Evolutionary conservation across 2,888 invertebrate genomes (phyloP).

Genomic region (Odontocolon sp.): DNA sequence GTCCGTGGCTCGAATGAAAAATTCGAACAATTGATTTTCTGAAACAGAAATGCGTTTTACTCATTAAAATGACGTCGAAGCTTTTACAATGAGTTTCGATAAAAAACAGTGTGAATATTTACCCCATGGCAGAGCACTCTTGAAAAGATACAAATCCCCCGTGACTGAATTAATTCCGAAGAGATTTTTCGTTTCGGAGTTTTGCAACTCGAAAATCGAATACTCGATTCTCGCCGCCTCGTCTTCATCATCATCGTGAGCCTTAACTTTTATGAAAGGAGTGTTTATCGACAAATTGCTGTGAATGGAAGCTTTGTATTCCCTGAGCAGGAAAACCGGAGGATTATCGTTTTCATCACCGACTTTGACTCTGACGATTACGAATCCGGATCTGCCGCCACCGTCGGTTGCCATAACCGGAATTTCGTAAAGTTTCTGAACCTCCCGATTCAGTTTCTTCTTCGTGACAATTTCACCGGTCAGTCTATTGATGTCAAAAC

Average conservation of each 20-base stretch:
- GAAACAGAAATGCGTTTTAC: slow-evolving; percentile 68
- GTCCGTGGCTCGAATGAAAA: slow-evolving; percentile 95
- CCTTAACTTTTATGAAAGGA: slow-evolving; percentile 85
- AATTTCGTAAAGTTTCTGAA: slow-evolving; percentile 87
- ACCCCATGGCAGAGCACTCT: slow-evolving; percentile 84
- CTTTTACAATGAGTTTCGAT: neutral
- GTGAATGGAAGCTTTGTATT: slow-evolving; percentile 89
- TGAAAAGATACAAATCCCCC: slow-evolving; percentile 87
- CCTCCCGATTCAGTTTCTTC: slow-evolving; percentile 89
- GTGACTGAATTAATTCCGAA: slow-evolving; percentile 89
- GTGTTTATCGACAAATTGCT: slow-evolving; percentile 83
- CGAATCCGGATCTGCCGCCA: slow-evolving; percentile 89
- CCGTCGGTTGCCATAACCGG: slow-evolving; percentile 92
- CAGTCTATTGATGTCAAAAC: slow-evolving; percentile 87
- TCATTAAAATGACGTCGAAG: no score
- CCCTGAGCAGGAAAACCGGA: slow-evolving; percentile 88
- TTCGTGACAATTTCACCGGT: slow-evolving; percentile 88
- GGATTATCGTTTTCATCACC: slow-evolving; percentile 92
- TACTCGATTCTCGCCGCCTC: slow-evolving; percentile 88
- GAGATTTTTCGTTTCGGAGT: slow-evolving; percentile 83
- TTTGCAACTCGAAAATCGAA: slow-evolving; percentile 88
- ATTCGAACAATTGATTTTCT: slow-evolving; percentile 91
- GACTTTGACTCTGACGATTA: slow-evolving; percentile 90
- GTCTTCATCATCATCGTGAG: slow-evolving; percentile 90
- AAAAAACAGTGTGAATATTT: slow-evolving; percentile 64